Evolutionary conservation across 2,888 invertebrate genomes (phyloP).

Genomic region (Scrobipalpa costella): DNA sequence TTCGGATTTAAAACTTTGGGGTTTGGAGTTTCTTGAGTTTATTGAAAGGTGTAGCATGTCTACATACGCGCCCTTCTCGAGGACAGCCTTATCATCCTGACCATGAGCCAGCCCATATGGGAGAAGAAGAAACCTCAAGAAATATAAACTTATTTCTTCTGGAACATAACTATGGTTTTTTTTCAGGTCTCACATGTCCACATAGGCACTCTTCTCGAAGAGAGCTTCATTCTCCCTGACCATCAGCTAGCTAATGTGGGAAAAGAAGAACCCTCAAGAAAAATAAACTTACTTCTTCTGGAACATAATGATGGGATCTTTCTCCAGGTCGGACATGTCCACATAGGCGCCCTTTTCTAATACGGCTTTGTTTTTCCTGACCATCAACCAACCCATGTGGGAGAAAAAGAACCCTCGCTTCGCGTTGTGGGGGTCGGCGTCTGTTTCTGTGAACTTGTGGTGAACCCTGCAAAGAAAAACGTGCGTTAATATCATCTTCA

Average conservation of each 20-base stretch:
- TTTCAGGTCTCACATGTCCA: conserved; percentile 94
- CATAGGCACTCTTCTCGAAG: conserved; percentile 89
- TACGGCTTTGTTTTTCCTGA: conserved; percentile 95
- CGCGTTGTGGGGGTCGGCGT: conserved; percentile 95
- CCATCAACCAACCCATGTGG: conserved; percentile 96
- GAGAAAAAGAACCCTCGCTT: conserved; percentile 96
- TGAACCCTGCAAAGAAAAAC: conserved; percentile 82
- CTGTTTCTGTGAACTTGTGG: conserved; percentile 94
- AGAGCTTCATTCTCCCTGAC: conserved; percentile 94
- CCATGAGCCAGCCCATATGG: too few relatives aligned
- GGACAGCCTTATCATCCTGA: too few relatives aligned
- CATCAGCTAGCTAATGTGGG: conserved; percentile 97
- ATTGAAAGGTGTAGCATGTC: too few relatives aligned
- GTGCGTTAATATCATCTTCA: not conserved
- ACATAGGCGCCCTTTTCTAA: conserved; percentile 89
- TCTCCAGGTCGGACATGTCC: conserved; percentile 92
- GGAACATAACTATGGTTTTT: conserved; percentile 92
- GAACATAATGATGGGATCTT: conserved; percentile 91
- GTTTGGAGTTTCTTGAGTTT: too few relatives aligned
- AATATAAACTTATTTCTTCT: conserved; percentile 85
- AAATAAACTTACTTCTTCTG: conserved; percentile 90
- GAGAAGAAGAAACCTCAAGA: too few relatives aligned
- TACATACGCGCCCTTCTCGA: too few relatives aligned
- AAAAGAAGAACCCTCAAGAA: too few relatives aligned
- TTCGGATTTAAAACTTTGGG: too few relatives aligned